phyloP scores from a whole-genome alignment of 2,888 invertebrate species.

The Colletes collaris region DNA sequence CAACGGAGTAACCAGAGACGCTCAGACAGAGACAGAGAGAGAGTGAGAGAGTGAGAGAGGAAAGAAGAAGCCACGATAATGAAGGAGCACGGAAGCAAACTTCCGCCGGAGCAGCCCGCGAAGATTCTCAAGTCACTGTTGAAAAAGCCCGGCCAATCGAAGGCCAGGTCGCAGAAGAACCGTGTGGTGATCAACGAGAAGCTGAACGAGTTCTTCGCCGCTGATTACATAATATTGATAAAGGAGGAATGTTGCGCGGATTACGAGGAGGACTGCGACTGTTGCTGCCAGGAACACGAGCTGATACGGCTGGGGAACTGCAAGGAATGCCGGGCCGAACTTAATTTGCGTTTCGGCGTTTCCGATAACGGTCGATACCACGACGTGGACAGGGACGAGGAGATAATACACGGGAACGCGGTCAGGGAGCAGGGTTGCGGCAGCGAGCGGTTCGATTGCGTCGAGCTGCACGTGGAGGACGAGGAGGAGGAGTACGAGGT shows the following conservation, averaged over 20 bases:
- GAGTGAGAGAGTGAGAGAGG: neutral
- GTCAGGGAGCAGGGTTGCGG: conserved; percentile 18
- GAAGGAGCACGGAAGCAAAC: conserved; percentile 77
- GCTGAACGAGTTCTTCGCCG: conserved; percentile 95
- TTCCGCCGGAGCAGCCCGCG: conserved; percentile 75
- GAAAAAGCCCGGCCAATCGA: conserved; percentile 89
- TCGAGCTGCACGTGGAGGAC: conserved; percentile 68
- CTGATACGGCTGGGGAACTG: conserved; percentile 87
- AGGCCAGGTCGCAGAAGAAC: conserved; percentile 87
- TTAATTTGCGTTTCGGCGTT: conserved; percentile 81
- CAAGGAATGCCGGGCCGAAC: conserved; percentile 81
- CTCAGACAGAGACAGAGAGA: conserved; percentile 1
- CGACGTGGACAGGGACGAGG: conserved; percentile 65
- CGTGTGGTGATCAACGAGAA: conserved; percentile 95
- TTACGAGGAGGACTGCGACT: conserved; percentile 89
- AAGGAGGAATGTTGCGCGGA: conserved; percentile 94
- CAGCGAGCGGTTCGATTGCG: conserved; percentile 49
- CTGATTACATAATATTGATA: conserved; percentile 95
- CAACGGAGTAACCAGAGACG: conserved; percentile 3
- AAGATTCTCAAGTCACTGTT: conserved; percentile 87
- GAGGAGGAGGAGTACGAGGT: conserved; percentile 68
- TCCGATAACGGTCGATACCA: conserved; percentile 57
- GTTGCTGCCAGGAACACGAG: conserved; percentile 89
- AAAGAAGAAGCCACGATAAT: conserved; percentile 57
- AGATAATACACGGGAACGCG: conserved; percentile 38